Percentiles rank a stretch among this genome's conserved stretches.
phyloP scores from a whole-genome alignment of 2,797 vertebrate genomes.

The Pseudotriccus pelzelni region DNA sequence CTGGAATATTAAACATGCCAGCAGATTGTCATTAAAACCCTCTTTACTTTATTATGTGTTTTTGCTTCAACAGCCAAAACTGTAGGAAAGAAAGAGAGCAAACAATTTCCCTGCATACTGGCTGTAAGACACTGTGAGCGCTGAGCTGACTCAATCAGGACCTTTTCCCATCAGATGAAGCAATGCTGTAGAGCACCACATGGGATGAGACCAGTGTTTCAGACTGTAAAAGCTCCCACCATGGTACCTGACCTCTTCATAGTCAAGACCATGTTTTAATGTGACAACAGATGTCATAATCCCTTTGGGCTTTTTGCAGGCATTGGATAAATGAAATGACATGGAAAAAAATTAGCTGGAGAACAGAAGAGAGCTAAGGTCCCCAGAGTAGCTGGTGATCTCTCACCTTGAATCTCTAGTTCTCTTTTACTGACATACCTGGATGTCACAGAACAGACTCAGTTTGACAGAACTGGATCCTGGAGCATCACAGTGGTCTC shows the following conservation, averaged over 20 bases:
- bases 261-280: neutral
- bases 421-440: neutral
- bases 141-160: neutral
- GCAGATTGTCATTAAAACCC: conserved; percentile 67
- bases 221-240: neutral
- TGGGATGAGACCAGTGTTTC: neutral
- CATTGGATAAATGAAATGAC: conserved; percentile 42
- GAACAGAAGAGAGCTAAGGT: neutral
- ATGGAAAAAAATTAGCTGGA: conserved; percentile 25
- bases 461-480: neutral
- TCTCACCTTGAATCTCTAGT: conserved; percentile 36
- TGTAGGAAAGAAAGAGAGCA: conserved; percentile 14
- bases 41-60: conserved; percentile 61
- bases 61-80: conserved; percentile 57
- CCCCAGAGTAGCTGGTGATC: neutral
- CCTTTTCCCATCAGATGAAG: neutral
- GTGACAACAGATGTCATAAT: conserved; percentile 55
- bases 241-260: conserved; percentile 37
- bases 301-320: conserved; percentile 55
- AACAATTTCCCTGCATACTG: neutral
- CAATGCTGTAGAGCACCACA: neutral
- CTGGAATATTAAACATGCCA: conserved; percentile 51
- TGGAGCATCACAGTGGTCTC: neutral
- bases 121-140: neutral
- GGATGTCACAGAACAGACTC: neutral